Evolutionary conservation across 2,888 invertebrate species (phyloP).

Genomic region (Nasonovia ribisnigri): DNA sequence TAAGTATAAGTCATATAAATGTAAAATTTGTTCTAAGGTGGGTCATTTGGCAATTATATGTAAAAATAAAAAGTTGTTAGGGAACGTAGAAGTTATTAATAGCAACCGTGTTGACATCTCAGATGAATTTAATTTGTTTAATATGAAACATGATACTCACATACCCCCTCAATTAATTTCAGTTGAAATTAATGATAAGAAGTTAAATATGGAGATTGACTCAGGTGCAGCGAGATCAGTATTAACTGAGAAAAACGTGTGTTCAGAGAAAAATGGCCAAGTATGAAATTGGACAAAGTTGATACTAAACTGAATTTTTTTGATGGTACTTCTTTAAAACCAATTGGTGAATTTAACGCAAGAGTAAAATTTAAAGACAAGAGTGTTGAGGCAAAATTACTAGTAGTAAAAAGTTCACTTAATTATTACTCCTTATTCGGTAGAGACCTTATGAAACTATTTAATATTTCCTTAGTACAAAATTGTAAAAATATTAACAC

Average conservation of each 20-base stretch:
- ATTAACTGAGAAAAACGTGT: not conserved
- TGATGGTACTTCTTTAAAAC: not conserved
- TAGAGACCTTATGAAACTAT: slow-evolving; percentile 4
- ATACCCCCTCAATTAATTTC: not conserved
- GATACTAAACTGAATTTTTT: not conserved
- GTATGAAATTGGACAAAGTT: not conserved
- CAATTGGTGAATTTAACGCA: not conserved
- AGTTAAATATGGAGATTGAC: not conserved
- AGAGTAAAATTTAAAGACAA: not conserved
- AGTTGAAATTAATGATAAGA: not conserved
- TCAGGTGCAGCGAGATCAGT: not conserved
- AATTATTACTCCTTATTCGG: not conserved
- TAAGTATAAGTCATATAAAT: slow-evolving; percentile 7
- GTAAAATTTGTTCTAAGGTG: slow-evolving; percentile 23
- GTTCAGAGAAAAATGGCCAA: not conserved
- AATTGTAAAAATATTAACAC: not conserved
- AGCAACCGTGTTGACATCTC: not conserved
- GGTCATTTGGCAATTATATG: not conserved
- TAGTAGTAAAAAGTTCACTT: slow-evolving; percentile 8
- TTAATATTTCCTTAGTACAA: not conserved
- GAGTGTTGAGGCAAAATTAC: not conserved
- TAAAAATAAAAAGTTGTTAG: not conserved
- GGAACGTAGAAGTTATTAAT: not conserved
- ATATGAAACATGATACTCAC: not conserved
- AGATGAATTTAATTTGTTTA: slow-evolving; percentile 10